Evolutionary conservation across 2,113 vertebrate species (phyloP), one percentile per base, ranked within the genome.

Genomic region (Gobio gobio): DNA sequence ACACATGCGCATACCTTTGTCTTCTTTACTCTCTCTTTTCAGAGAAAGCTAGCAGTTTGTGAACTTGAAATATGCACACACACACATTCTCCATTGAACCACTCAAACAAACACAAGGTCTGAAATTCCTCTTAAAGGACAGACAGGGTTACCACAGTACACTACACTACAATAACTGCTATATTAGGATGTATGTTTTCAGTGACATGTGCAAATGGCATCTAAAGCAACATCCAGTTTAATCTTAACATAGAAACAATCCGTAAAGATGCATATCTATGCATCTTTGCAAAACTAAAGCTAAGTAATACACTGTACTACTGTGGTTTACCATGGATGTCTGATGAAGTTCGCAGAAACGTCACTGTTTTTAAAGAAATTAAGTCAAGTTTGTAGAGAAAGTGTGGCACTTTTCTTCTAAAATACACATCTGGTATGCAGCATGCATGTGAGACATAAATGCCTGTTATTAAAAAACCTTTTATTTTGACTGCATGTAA

Each of bases 121-220:
- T 63, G 24, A 81, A 78, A 33, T 51, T 33, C 78, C 45, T 66
- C 43, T 81, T 29, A 29, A 81, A 20, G 45, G 24, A 45, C 24
- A 29, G 59, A 43, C 8, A 2, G 78, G 78, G 78, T 81, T 51
- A 81, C 61, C 45, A 36, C 43, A 68, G 43, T 54, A 22, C 45
- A 81, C 63, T 64, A 51, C 45, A 66, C 78, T 82, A 82, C 61
- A 33, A 66, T 54, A 81, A 22, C 78, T 64, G 40, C 56, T 79
- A 61, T 78, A 12, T 10, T 7, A 63, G 33, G 43, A 56, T 45
- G 10, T 9, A 70, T 68, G 26, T 13, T 24, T 56, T 73, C 26
- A 76, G 74, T 63, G n/a, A 5, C n/a, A 36, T 76, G n/a, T 45
- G 51, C 5, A 54, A 54, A 24, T 12, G 1, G 43, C 40, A 47